Conservation (phyloP, 2,113 vertebrate species). For the Ophthalmolycus amberensis region DNA sequence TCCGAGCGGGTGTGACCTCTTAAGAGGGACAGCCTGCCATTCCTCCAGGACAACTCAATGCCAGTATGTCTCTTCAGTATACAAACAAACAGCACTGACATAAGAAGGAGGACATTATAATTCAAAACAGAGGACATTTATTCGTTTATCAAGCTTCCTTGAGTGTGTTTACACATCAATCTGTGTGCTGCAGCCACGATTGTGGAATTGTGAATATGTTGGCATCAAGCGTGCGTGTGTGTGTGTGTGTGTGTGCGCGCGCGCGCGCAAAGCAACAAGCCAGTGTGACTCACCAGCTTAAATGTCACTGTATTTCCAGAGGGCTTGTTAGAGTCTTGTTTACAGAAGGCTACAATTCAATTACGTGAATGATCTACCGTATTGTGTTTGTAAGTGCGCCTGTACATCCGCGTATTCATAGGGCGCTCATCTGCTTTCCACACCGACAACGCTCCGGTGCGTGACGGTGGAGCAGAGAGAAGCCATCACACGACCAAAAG, state of each 20-base stretch:
- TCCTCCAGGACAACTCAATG: conserved; percentile 16
- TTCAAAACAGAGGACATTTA: neutral
- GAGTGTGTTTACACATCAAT: neutral
- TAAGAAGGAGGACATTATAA: neutral
- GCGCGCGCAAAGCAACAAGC: conserved; percentile 10
- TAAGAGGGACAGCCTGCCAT: conserved; percentile 11
- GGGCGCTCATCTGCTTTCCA: neutral
- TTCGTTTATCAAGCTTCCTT: neutral
- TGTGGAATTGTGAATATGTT: conserved; percentile 13
- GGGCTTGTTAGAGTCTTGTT: conserved; percentile 59
- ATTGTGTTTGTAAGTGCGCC: conserved; percentile 13
- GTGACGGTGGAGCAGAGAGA: neutral
- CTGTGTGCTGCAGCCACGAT: neutral
- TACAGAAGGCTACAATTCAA: conserved; percentile 44
- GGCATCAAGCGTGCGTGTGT: neutral
- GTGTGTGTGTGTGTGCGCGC: neutral
- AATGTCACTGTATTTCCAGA: conserved; percentile 66
- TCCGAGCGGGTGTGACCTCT: conserved; percentile 43
- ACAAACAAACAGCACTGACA: neutral
- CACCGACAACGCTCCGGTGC: neutral
- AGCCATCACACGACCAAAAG: neutral
- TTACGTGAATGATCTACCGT: conserved; percentile 32
- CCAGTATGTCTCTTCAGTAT: neutral
- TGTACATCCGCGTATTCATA: neutral
- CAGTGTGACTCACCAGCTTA: conserved; percentile 38